Evolutionary conservation across 2,888 invertebrate genomes (phyloP).

Genomic region (Gymnosoma rotundatum): DNA sequence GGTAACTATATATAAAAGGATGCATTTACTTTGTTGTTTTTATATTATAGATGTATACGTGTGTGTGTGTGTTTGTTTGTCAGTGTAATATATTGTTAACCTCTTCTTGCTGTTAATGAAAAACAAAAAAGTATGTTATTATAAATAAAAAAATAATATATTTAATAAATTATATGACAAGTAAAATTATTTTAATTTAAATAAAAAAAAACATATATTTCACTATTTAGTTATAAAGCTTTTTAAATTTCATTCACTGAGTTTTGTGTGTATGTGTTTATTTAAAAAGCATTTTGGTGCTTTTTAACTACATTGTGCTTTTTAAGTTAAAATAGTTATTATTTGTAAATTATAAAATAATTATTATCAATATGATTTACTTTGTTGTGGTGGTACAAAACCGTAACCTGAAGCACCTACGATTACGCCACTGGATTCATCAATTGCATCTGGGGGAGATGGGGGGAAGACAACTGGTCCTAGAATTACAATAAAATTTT

Average conservation of each 20-base stretch:
- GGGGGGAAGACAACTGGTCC: conserved; percentile 92
- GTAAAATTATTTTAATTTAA: conserved; percentile 40
- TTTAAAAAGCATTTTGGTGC: conserved; percentile 50
- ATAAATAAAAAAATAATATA: not conserved
- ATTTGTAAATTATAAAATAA: conserved; percentile 19
- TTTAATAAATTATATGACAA: conserved; percentile 40
- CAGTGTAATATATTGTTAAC: conserved; percentile 45
- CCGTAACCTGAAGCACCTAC: conserved; percentile 93
- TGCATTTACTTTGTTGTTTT: conserved; percentile 7
- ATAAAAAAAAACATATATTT: conserved; percentile 70
- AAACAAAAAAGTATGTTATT: conserved; percentile 30
- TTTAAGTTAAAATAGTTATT: conserved; percentile 11
- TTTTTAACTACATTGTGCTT: conserved; percentile 63
- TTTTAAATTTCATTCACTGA: conserved; percentile 64
- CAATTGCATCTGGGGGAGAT: conserved; percentile 86
- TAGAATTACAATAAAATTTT: conserved; percentile 73
- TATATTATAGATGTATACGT: not conserved
- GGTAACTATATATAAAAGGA: conserved; percentile 4
- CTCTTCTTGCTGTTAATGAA: conserved; percentile 55
- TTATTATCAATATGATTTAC: conserved; percentile 61
- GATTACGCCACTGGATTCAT: conserved; percentile 90
- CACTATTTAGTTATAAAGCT: conserved; percentile 66
- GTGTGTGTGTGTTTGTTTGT: conserved; percentile 41
- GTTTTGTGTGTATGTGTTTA: conserved; percentile 53
- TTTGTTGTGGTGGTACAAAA: conserved; percentile 87